Base-by-base conservation (phyloP, 2,797 vertebrate species). In the Poecilia wingei region DNA sequence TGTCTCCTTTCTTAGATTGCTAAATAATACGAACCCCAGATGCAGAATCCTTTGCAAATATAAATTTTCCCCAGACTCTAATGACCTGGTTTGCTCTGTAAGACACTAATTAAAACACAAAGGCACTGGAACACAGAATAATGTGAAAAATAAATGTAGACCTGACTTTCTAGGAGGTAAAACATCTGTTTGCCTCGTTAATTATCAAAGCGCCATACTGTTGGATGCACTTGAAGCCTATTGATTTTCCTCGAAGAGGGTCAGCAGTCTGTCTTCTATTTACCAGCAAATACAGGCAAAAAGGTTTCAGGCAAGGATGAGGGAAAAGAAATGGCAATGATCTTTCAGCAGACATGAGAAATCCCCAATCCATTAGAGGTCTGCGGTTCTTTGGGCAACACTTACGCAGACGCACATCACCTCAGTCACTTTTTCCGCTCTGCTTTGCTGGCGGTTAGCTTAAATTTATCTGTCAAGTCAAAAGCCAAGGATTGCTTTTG, bases 371-470 rank as follows among this genome's bases (percentile, higher is more conserved):
- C 25, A 82, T 84, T 82, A 31, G 25, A 77, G 49, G 78, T 79
- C 47, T 78, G 82, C 43, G 46, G 57, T 41, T 82, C 45, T 68
- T 71, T 78, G 25, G 83, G 59, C 66, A 53, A 57, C 39, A 73
- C 33, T 64, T n/a, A 46, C 28, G 77, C 46, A 68, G 46, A 66
- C 66, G 83, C 43, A 79, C 59, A 79, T 51, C 66, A 76, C 36
- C 43, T 64, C 64, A 82, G 80, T 91, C 83, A 91, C 73, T 88
- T 80, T 92, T 92, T 89, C 90, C 90, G 76, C 68, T 85, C 74
- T 31, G 55, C 64, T 86, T 80, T 76, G 70, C 78, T 57, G 80
- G 72, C 86, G 79, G 82, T 75, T 75, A 75, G 83, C 74, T 51
- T 22, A 49, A 73, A 82, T 79, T 77, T 33, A 61, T 83, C 59